Evolutionary conservation across 2,888 invertebrate genomes (phyloP).

Genomic region (Colletes collaris): DNA sequence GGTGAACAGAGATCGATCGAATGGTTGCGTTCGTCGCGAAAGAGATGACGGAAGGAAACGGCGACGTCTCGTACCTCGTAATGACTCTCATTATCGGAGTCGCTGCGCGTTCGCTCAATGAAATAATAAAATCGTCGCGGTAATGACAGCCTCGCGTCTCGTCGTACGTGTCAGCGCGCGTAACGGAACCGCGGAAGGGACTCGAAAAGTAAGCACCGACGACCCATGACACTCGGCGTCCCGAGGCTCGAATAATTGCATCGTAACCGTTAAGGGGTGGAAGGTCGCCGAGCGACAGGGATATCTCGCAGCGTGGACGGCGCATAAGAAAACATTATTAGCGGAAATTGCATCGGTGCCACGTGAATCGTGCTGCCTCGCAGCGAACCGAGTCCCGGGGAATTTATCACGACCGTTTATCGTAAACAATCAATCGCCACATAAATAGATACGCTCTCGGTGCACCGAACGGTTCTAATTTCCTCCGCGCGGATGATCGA

Average conservation of each 20-base stretch:
- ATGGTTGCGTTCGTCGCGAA: neutral
- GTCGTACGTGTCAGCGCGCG: slow-evolving; percentile 29
- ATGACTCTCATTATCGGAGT: slow-evolving; percentile 57
- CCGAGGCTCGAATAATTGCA: slow-evolving; percentile 67
- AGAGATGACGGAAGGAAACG: slow-evolving; percentile 41
- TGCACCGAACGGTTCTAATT: neutral
- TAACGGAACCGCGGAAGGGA: slow-evolving; percentile 62
- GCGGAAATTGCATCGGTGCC: slow-evolving; percentile 44
- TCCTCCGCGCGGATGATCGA: slow-evolving; percentile 17
- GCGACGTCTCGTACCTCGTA: slow-evolving; percentile 35
- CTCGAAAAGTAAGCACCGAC: slow-evolving; percentile 63
- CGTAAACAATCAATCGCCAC: slow-evolving; percentile 40
- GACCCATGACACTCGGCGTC: slow-evolving; percentile 65
- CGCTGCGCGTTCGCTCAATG: slow-evolving; percentile 49
- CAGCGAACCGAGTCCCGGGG: neutral
- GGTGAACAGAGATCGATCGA: too few relatives aligned
- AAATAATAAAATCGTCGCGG: slow-evolving; percentile 63
- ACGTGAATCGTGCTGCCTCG: neutral
- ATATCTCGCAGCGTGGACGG: slow-evolving; percentile 14
- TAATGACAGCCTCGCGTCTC: slow-evolving; percentile 39
- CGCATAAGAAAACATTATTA: slow-evolving; percentile 54
- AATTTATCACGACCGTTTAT: slow-evolving; percentile 54
- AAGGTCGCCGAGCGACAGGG: slow-evolving; percentile 50
- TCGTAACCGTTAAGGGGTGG: slow-evolving; percentile 70
- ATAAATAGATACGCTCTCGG: slow-evolving; percentile 18